Base-by-base conservation (phyloP, 2,888 invertebrate genomes). In the Drosophila neotestacea region DNA sequence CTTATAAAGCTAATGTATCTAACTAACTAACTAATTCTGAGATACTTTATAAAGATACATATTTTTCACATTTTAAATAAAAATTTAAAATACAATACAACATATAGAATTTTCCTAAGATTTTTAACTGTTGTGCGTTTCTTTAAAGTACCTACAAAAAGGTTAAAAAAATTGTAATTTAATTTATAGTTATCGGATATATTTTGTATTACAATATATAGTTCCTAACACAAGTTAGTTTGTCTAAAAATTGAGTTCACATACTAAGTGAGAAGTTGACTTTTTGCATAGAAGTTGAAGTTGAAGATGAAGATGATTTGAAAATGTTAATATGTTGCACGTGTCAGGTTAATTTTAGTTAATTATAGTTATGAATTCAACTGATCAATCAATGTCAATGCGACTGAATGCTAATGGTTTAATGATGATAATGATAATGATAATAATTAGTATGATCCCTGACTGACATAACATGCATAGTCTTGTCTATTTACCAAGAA, bases 361-460 rank as follows among this genome's bases (percentile, higher is more conserved):
- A 59, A 28, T 44, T 39, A 39, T 27, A 39, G 13, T 27, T 32
- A 13, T 28, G 51, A 52, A 16, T 38, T 42, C 32, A 32, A 47
- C 61, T 39, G 61, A 65, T 65, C 65, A 52, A 60, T 61, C 65
- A 61, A 61, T 65, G 65, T 52, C 65, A 61, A 48, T 16, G 38
- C 30, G n/a, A 39, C 9, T 16, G 56, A 34, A 9, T 59, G 36
- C 34, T 28, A 42, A 51, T 32, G 28, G 10, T 16, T 28, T 16
- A 30, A 32, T 44, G 9, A 48, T 59, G 30, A 34, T 44, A 22
- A 44, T 44, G 27, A 22, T 52, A 46, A 13, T 13, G 32, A 34
- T 34, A 36, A 36, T 36, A 36, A 32, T 56, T 9, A 41, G 48
- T 16, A 39, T 59, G n/a, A 59, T 59, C 51, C 51, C 54, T 62